Conservation (phyloP, 2,113 vertebrate species). For the Eleginops maclovinus region DNA sequence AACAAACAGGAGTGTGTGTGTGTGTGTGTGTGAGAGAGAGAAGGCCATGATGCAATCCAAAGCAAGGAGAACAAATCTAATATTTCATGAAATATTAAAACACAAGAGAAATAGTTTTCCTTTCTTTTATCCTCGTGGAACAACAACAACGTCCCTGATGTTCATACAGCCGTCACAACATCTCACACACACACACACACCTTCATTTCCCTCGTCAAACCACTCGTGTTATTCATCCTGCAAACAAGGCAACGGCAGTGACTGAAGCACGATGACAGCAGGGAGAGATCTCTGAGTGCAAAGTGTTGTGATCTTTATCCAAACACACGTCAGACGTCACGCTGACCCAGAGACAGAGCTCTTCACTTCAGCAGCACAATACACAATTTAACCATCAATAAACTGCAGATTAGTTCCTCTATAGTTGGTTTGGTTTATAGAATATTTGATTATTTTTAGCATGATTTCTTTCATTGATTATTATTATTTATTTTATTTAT, state of each 20-base stretch:
- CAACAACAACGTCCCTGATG: neutral
- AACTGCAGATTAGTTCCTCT: neutral
- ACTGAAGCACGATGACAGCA: constrained; percentile 13
- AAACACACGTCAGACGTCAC: too few relatives aligned
- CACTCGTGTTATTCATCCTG: constrained; percentile 11
- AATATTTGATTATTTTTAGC: too few relatives aligned
- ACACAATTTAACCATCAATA: too few relatives aligned
- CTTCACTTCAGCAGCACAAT: too few relatives aligned
- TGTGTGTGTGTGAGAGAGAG: too few relatives aligned
- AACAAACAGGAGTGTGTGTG: too few relatives aligned
- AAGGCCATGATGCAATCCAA: constrained; percentile 48
- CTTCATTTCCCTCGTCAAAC: constrained; percentile 24
- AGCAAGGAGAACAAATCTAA: constrained; percentile 37
- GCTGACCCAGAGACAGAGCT: too few relatives aligned
- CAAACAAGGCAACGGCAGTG: constrained; percentile 19
- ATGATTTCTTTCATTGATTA: too few relatives aligned
- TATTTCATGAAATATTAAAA: constrained; percentile 7
- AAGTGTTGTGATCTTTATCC: neutral
- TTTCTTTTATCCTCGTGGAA: neutral
- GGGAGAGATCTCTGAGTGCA: neutral
- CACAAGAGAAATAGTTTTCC: neutral
- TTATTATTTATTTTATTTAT: too few relatives aligned
- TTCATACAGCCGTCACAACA: constrained; percentile 9
- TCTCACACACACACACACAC: constrained; percentile 7
- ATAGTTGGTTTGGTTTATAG: too few relatives aligned